phyloP scores from a whole-genome alignment of 2,888 invertebrate genomes.

The Orthosia incerta region DNA sequence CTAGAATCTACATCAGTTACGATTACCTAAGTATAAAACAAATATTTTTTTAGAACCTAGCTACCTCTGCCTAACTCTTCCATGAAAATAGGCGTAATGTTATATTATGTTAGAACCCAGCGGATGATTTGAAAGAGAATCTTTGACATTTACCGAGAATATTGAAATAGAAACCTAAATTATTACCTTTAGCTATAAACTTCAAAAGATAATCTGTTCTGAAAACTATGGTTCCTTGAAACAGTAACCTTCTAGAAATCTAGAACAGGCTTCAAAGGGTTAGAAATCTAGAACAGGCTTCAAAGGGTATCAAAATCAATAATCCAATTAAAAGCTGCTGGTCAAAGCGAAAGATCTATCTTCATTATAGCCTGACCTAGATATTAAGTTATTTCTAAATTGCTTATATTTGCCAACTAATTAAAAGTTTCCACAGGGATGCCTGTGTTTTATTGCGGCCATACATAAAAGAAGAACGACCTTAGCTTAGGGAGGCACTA shows the following conservation, averaged over 20 bases:
- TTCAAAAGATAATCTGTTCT: constrained; percentile 23
- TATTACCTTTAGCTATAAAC: not conserved
- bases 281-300: constrained; percentile 2
- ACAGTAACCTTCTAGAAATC: not conserved
- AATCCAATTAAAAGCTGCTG: constrained; percentile 42
- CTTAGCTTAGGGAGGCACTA: constrained; percentile 58
- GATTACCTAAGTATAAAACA: too few relatives aligned
- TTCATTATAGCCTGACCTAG: constrained; percentile 10
- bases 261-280: constrained; percentile 19
- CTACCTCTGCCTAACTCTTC: not conserved
- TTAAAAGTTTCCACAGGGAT: constrained; percentile 61
- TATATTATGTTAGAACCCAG: too few relatives aligned
- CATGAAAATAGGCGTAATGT: not conserved
- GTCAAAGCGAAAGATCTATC: constrained; percentile 4
- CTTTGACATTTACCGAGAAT: not conserved
- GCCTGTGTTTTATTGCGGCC: constrained; percentile 54
- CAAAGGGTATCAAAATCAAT: constrained; percentile 43
- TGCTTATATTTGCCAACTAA: constrained; percentile 48
- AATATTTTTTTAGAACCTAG: too few relatives aligned
- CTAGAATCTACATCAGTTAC: too few relatives aligned
- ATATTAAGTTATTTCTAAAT: constrained; percentile 22
- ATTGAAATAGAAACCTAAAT: not conserved
- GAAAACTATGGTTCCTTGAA: not conserved
- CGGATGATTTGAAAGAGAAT: not conserved
- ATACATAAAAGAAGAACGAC: constrained; percentile 60